Conservation (phyloP, 1,140 invertebrate species). For the Anthonomus grandis region DNA sequence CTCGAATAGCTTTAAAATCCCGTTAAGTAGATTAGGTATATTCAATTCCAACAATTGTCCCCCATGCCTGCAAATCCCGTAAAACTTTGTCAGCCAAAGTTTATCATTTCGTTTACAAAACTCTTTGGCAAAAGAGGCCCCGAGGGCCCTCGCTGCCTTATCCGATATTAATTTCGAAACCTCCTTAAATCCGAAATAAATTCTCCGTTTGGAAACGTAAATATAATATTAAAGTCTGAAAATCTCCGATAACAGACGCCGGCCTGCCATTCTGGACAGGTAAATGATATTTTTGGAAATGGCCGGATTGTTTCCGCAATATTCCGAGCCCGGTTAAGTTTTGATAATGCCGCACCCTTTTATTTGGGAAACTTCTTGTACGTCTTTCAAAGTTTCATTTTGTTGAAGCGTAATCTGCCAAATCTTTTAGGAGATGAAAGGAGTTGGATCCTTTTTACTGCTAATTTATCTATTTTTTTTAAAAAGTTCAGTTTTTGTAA, state of each 20-base stretch:
- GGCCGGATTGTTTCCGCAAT: slow-evolving; percentile 11
- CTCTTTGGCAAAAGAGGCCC: too few relatives aligned
- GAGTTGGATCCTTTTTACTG: too few relatives aligned
- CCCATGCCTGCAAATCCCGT: background rate
- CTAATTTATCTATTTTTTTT: too few relatives aligned
- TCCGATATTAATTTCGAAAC: slow-evolving; percentile 26
- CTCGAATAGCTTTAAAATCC: too few relatives aligned
- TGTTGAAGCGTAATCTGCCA: slow-evolving; percentile 5
- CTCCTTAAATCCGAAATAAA: slow-evolving; percentile 25
- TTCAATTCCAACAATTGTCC: too few relatives aligned
- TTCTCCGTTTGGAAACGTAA: slow-evolving; percentile 18
- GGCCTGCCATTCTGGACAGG: slow-evolving; percentile 11
- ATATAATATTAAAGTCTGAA: slow-evolving; percentile 20
- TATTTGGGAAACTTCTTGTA: slow-evolving; percentile 9
- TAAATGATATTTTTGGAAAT: slow-evolving; percentile 13
- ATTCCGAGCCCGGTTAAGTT: slow-evolving; percentile 10
- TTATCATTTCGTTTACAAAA: too few relatives aligned
- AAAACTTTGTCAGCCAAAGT: too few relatives aligned
- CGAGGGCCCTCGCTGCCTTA: background rate
- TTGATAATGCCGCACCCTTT: slow-evolving; percentile 11
- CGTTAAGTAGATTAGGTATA: too few relatives aligned
- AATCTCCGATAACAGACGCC: slow-evolving; percentile 19
- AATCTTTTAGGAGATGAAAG: too few relatives aligned
- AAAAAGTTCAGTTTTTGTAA: too few relatives aligned
- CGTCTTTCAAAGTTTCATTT: slow-evolving; percentile 10